Percentiles rank a stretch among this genome's conserved stretches.
These are phyloP conservation scores for Nycticebus coucang DNA, from an alignment of 2,113 vertebrate species.

Conservation along the genomic window DNA sequence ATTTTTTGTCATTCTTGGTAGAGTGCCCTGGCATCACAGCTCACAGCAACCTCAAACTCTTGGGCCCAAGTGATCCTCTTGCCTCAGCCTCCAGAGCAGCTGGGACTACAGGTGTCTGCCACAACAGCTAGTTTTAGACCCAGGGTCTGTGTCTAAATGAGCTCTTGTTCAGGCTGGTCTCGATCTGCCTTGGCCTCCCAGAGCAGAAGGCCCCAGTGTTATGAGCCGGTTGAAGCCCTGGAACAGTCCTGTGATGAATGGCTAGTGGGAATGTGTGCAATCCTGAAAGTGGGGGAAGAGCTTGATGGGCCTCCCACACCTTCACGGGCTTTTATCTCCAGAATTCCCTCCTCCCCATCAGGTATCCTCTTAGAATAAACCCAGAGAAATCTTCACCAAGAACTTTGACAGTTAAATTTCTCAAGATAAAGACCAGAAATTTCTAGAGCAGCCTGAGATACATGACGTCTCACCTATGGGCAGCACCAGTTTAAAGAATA, in stretches of 20 bases:
- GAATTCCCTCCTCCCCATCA: neutral
- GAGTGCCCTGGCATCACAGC: too few species aligned
- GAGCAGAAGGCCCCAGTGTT: neutral
- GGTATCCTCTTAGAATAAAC: neutral
- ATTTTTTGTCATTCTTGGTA: too few species aligned
- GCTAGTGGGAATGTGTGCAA: too few species aligned
- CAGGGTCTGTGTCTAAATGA: too few species aligned
- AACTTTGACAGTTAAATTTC: neutral
- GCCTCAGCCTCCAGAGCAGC: too few species aligned
- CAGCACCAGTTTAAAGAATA: neutral
- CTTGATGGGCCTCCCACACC: neutral
- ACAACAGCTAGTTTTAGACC: too few species aligned
- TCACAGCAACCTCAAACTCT: too few species aligned
- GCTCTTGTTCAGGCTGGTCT: too few species aligned
- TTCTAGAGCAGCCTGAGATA: neutral
- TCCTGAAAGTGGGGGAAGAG: neutral
- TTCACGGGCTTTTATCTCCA: neutral
- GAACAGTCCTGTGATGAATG: neutral
- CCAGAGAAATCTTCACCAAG: neutral
- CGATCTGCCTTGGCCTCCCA: too few species aligned
- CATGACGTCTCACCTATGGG: neutral
- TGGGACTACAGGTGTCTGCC: too few species aligned
- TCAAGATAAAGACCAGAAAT: neutral
- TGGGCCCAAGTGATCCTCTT: too few species aligned
- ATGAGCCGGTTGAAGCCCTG: neutral